Conservation (phyloP, 2,888 invertebrate species). For the Protodeltote pygarga region DNA sequence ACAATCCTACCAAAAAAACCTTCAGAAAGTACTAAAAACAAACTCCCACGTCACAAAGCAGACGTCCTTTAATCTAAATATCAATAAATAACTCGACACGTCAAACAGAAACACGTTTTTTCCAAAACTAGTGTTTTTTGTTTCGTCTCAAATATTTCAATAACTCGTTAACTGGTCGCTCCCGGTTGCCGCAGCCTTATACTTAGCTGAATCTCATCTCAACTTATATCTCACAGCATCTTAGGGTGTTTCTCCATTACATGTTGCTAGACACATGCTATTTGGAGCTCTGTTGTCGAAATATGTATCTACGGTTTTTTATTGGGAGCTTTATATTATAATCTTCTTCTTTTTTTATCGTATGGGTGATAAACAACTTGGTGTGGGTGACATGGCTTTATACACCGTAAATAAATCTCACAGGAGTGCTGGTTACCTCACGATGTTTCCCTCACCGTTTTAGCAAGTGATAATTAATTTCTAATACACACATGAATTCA, state of each 20-base stretch:
- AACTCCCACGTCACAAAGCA: slow-evolving; percentile 25
- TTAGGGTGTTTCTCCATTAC: slow-evolving; percentile 28
- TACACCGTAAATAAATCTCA: too few species aligned
- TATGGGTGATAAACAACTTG: too few species aligned
- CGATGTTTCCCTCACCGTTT: too few species aligned
- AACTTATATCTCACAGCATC: slow-evolving; percentile 49
- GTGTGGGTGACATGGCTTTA: too few species aligned
- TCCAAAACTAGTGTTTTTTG: slow-evolving; percentile 30
- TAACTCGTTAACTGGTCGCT: slow-evolving; percentile 49
- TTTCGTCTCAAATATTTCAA: slow-evolving; percentile 47
- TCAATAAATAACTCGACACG: slow-evolving; percentile 42
- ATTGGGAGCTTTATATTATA: too few species aligned
- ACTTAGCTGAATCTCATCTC: slow-evolving; percentile 45
- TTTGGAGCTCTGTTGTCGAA: too few species aligned
- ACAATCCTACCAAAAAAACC: too few species aligned
- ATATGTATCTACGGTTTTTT: too few species aligned
- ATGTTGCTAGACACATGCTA: slow-evolving; percentile 8
- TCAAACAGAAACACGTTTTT: slow-evolving; percentile 47
- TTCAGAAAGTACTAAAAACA: slow-evolving; percentile 23
- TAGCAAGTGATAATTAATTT: too few species aligned
- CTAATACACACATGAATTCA: too few species aligned
- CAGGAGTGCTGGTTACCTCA: too few species aligned
- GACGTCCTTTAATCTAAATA: slow-evolving; percentile 27
- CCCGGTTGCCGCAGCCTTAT: slow-evolving; percentile 41
- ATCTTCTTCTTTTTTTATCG: too few species aligned